Conservation (phyloP, 2,797 vertebrate genomes). For the Rachycentron canadum region DNA sequence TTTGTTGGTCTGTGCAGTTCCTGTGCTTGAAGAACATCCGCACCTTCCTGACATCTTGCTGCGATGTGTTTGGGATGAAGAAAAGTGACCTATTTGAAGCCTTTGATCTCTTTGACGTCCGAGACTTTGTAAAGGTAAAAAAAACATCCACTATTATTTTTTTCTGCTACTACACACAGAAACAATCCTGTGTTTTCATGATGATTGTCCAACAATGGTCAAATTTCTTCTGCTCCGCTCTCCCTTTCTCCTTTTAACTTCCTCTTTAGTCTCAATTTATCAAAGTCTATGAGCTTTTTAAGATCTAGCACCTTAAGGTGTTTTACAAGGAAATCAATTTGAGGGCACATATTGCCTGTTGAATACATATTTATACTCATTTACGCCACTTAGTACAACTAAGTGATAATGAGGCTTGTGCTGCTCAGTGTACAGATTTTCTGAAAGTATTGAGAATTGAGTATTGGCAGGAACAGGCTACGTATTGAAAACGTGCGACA, state of each 20-base stretch:
- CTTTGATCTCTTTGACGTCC: conserved; percentile 96
- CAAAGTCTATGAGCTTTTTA: not conserved
- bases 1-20: conserved; percentile 83
- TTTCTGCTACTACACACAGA: not conserved
- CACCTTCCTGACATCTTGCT: conserved; percentile 92
- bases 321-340: conserved; percentile 5
- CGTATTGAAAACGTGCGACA: not conserved
- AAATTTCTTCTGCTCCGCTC: not conserved
- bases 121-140: conserved; percentile 96
- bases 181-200: conserved; percentile 3
- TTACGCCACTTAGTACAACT: not conserved
- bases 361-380: not conserved
- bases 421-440: not conserved
- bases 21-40: conserved; percentile 97
- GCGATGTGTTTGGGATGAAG: conserved; percentile 92
- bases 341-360: not conserved
- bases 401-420: conserved; percentile 2
- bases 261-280: not conserved
- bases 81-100: conserved; percentile 95
- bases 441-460: not conserved
- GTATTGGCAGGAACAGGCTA: not conserved
- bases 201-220: not conserved
- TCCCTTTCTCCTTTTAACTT: not conserved
- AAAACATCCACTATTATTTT: not conserved
- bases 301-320: not conserved